These are phyloP conservation scores for human DNA, from an alignment of 2,113 vertebrate species.

Conservation along the genomic window GRCh38 chr15:42785501-42786000, in stretches of 20 bases:
- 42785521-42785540: neutral
- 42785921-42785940: neutral
- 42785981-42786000: neutral
- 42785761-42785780: slow-evolving; percentile 15
- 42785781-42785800: slow-evolving; percentile 47
- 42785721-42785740: neutral
- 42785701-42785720: neutral
- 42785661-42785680: neutral
- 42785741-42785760: neutral
- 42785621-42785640: neutral
- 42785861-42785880: neutral
- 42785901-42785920: neutral
- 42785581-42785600: neutral
- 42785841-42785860: neutral
- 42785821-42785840: neutral
- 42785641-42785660: neutral
- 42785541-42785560: neutral
- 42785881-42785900: neutral
- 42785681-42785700: neutral
- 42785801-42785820: slow-evolving; percentile 15
- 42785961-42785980: neutral
- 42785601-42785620: slow-evolving; percentile 34
- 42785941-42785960: neutral
- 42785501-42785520: slow-evolving; percentile 25
- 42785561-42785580: slow-evolving; percentile 2